Evolutionary conservation across 2,888 invertebrate genomes (phyloP).

Genomic region (Megalurothrips usitatus): DNA sequence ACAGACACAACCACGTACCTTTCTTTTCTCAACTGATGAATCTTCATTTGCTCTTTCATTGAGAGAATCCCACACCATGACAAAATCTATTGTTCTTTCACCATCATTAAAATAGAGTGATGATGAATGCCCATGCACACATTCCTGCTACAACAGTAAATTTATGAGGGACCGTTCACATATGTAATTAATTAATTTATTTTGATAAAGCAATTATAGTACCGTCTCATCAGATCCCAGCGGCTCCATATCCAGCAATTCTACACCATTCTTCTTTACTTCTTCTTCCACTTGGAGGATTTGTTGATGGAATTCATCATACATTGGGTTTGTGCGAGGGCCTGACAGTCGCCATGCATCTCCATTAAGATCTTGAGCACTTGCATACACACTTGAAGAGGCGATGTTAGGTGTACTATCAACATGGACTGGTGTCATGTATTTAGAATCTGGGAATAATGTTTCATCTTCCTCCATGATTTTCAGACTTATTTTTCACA

Average conservation of each 20-base stretch:
- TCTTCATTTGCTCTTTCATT: not conserved
- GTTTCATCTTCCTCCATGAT: slow-evolving; percentile 1
- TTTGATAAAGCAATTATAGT: not conserved
- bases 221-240: not conserved
- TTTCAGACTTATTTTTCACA: not conserved
- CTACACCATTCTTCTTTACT: not conserved
- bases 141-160: not conserved
- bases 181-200: not conserved
- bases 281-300: not conserved
- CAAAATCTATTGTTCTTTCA: slow-evolving; percentile 2
- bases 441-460: slow-evolving; percentile 3
- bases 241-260: not conserved
- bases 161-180: not conserved
- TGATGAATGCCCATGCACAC: not conserved
- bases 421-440: not conserved
- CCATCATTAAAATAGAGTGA: slow-evolving; percentile 7
- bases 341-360: not conserved
- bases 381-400: not conserved
- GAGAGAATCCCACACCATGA: not conserved
- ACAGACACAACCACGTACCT: not conserved
- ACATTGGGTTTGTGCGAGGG: slow-evolving; percentile 1
- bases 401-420: not conserved
- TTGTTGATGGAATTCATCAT: not conserved
- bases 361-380: slow-evolving; percentile 24
- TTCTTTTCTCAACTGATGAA: not conserved